Evolutionary conservation across 2,797 vertebrate species (phyloP), one percentile per base, ranked within the genome.

Genomic region (Enteromius viviparus): DNA sequence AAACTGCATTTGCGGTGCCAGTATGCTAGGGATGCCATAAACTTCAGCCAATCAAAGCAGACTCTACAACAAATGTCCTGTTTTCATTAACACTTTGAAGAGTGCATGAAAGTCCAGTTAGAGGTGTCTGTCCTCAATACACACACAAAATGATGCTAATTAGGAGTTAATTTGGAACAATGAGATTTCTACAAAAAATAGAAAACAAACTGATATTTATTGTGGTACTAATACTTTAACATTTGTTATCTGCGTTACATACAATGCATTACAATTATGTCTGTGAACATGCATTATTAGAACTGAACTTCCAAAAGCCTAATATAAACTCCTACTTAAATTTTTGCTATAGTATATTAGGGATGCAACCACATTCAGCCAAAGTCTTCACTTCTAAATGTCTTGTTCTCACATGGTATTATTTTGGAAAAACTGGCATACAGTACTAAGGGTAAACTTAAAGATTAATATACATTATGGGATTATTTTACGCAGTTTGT

Each of bases 1-100:
- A 79, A 77, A 81, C 14, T 3, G 65, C 37, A 53, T n/a, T 65
- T 82, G 76, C 2, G 21, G 58, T 84, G 47, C 81, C 62, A 53
- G 78, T 70, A 78, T 81, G 84, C 78, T 80, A 78, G 82, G 47
- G 68, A 71, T 70, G 72, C 75, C 76, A 82, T 53, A 82, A 82
- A 79, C 51, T 29, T 42, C 75, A 23, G 19, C 79, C 78, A 51
- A 45, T 71, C 85, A 80, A 79, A 86, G 71, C 66, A 55, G 75
- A 81, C 58, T 66, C 49, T 65, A 80, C 80, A 71, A 83, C 37
- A 40, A 84, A 80, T 70, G 80, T 84, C 82, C 82, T 58, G 71
- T 37, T 53, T 69, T 76, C 69, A 78, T 80, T 83, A 66, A 66
- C 8, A 83, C 81, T 80, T 55, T 71, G 76, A 62, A 62, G 58